Base-by-base conservation (phyloP, 2,113 vertebrate species). In the Struthidea cinerea region DNA sequence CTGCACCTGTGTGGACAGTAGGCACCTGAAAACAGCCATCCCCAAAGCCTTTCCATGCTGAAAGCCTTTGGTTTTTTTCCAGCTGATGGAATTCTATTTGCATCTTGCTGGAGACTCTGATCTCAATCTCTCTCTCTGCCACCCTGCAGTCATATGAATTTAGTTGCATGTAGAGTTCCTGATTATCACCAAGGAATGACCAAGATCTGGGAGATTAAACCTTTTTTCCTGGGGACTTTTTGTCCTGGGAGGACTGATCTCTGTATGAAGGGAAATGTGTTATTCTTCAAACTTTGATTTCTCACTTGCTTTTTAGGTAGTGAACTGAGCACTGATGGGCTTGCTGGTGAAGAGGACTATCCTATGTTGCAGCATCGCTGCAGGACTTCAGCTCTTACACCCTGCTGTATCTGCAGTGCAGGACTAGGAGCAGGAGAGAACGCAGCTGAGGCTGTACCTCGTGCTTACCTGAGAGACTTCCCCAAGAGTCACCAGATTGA, bases 311-410 rank as follows among this genome's bases (percentile, higher is more conserved):
- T 81, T 60, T 61, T 53, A 78, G 39, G 33, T 28, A 46, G 46
- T 60, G 55, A 60, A 32, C 35, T 10, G 47, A 83, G 50, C 16
- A 26, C 23, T 26, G 59, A 10, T 20, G 15, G 30, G 12, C 39
- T 69, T 4, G 9, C 41, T 84, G 16, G 73, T 60, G 47, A 39
- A 65, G 24, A 6, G 3, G 35, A 35, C 16, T 17, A 39, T 4
- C 18, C n/a, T n/a, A 32, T 16, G 53, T 53, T 59, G 46, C 47
- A 81, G 74, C 13, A 8, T 44, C 0, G 0, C 2, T 11, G 41
- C 52, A 47, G 63, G 33, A 64, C 68, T 69, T 63, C 2, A 22
- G 74, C 56, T 60, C 35, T 69, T 53, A 33, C 7, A 11, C 1
- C 0, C 30, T 63, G 47, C 27, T 47, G 39, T 33, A 32, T 13